These are phyloP conservation scores for Eulemur mongoz DNA, from an alignment of 2,797 vertebrate species.

Conservation along the genomic window DNA sequence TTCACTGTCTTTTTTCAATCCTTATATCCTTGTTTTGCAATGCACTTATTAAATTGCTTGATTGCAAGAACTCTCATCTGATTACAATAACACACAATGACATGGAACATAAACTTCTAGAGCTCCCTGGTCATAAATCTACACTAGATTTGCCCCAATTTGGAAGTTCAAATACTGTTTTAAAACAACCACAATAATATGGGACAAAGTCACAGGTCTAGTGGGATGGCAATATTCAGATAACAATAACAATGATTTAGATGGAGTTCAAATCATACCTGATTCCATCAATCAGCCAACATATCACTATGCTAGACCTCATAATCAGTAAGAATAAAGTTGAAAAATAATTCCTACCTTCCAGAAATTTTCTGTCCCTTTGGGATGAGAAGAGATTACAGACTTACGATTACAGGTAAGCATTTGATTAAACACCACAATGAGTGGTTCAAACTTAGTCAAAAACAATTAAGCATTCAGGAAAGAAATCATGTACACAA, in stretches of 20 bases:
- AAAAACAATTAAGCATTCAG: not conserved
- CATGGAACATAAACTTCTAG: not conserved
- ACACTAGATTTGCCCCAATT: conserved; percentile 5
- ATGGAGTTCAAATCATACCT: not conserved
- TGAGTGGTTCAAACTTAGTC: not conserved
- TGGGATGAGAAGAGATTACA: not conserved
- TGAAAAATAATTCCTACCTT: conserved; percentile 3
- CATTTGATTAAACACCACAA: not conserved
- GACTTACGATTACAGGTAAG: not conserved
- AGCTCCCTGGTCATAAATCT: not conserved
- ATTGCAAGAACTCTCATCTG: conserved; percentile 59
- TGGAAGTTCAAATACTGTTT: conserved; percentile 8
- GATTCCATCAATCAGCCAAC: not conserved
- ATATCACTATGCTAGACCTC: not conserved
- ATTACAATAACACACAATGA: conserved; percentile 37
- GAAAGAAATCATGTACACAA: not conserved
- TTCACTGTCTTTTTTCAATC: not conserved
- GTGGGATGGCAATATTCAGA: not conserved
- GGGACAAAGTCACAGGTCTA: not conserved
- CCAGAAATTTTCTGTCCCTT: not conserved
- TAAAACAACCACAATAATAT: not conserved
- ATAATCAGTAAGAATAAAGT: not conserved
- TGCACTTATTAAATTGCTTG: conserved; percentile 53
- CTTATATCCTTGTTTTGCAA: not conserved
- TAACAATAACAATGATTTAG: not conserved